phyloP scores from a whole-genome alignment of 2,888 invertebrate species.

The Nephrocerus scutellatus region DNA sequence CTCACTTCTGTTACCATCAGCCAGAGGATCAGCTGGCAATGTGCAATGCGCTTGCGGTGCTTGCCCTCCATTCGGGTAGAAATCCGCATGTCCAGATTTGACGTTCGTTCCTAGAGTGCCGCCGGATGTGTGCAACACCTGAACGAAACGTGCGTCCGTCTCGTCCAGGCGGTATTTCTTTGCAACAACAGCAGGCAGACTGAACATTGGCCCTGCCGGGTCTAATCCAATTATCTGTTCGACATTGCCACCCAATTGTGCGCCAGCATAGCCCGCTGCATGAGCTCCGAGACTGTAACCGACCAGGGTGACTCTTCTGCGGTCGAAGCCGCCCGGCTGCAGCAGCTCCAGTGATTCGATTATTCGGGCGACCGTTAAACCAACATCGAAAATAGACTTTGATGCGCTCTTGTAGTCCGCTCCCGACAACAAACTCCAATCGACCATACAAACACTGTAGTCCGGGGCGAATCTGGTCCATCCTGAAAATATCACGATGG shows the following conservation, averaged over 20 bases:
- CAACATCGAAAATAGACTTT: constrained; percentile 44
- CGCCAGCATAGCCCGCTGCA: constrained; percentile 43
- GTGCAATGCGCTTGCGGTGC: constrained; percentile 42
- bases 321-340: constrained; percentile 30
- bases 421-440: constrained; percentile 42
- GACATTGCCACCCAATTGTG: constrained; percentile 34
- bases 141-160: constrained; percentile 41
- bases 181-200: constrained; percentile 39
- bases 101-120: constrained; percentile 39
- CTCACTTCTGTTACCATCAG: constrained; percentile 39
- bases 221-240: constrained; percentile 46
- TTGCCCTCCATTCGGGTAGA: constrained; percentile 44
- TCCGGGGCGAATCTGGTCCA: constrained; percentile 38
- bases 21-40: constrained; percentile 30
- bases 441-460: constrained; percentile 42
- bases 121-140: constrained; percentile 43
- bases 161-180: constrained; percentile 37
- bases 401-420: constrained; percentile 40
- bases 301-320: constrained; percentile 39
- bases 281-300: constrained; percentile 46
- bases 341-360: constrained; percentile 38
- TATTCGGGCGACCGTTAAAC: constrained; percentile 41
- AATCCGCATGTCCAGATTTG: constrained; percentile 45
- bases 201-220: constrained; percentile 46
- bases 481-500: too few relatives aligned